Evolutionary conservation across 2,113 vertebrate genomes (phyloP).

Genomic region (Anhinga anhinga): DNA sequence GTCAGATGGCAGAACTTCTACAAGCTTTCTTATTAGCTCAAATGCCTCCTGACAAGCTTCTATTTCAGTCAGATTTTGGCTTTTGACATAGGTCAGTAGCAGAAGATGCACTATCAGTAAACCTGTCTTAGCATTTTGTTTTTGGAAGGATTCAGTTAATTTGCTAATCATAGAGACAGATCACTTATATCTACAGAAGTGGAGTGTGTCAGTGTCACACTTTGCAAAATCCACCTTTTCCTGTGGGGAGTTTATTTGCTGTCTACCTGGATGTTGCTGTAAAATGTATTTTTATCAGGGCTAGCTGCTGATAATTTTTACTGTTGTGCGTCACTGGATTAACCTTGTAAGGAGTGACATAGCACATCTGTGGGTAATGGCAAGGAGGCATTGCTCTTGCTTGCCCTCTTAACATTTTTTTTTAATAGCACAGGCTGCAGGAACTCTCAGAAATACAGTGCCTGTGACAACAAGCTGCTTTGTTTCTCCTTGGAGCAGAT

Average conservation of each 20-base stretch:
- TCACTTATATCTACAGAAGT: not conserved
- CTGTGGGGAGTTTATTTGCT: not conserved
- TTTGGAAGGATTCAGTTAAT: not conserved
- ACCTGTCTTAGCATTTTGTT: not conserved
- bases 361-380: not conserved
- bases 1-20: not conserved
- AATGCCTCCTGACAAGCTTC: not conserved
- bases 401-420: not conserved
- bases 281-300: not conserved
- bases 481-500: not conserved
- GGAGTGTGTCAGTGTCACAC: not conserved
- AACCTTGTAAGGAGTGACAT: not conserved
- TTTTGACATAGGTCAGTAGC: not conserved
- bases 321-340: not conserved
- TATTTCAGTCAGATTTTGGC: not conserved
- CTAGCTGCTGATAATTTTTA: not conserved
- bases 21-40: not conserved
- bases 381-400: not conserved
- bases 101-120: not conserved
- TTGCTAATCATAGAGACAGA: not conserved
- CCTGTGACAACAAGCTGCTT: not conserved
- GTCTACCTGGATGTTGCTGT: not conserved
- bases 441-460: not conserved
- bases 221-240: not conserved
- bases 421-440: not conserved